phyloP scores from a whole-genome alignment of 2,113 vertebrate genomes.

The Colossoma macropomum region DNA sequence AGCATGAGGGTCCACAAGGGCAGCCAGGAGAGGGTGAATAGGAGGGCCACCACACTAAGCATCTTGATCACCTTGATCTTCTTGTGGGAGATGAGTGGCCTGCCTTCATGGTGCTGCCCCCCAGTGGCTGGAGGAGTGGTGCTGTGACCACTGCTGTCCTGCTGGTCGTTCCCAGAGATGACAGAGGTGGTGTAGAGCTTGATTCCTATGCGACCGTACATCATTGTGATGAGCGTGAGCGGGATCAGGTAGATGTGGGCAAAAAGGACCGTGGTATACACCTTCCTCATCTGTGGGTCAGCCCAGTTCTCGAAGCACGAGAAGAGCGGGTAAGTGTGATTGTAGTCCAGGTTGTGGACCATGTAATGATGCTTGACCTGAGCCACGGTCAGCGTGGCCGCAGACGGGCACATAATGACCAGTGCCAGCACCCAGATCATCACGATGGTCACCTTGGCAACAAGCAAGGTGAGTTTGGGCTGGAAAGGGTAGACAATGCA shows the following conservation, averaged over 20 bases:
- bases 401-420: constrained; percentile 80
- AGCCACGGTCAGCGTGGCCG: constrained; percentile 74
- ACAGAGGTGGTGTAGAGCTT: constrained; percentile 75
- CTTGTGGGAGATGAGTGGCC: constrained; percentile 71
- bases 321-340: constrained; percentile 73
- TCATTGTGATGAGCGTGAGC: constrained; percentile 74
- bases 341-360: constrained; percentile 71
- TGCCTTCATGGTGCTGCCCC: constrained; percentile 47
- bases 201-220: constrained; percentile 79
- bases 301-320: constrained; percentile 81
- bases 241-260: constrained; percentile 79
- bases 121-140: constrained; percentile 28
- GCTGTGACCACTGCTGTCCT: background rate
- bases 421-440: constrained; percentile 79
- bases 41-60: constrained; percentile 78
- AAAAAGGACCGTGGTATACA: constrained; percentile 81
- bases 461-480: constrained; percentile 72
- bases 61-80: constrained; percentile 83
- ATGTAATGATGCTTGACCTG: constrained; percentile 74
- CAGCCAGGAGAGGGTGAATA: constrained; percentile 84
- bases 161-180: constrained; percentile 61
- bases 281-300: constrained; percentile 76
- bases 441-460: constrained; percentile 75
- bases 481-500: constrained; percentile 81
- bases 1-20: constrained; percentile 84